Evolutionary conservation across 2,888 invertebrate genomes (phyloP), one percentile per base, ranked within the genome.

Genomic region (Lydus trimaculatus): DNA sequence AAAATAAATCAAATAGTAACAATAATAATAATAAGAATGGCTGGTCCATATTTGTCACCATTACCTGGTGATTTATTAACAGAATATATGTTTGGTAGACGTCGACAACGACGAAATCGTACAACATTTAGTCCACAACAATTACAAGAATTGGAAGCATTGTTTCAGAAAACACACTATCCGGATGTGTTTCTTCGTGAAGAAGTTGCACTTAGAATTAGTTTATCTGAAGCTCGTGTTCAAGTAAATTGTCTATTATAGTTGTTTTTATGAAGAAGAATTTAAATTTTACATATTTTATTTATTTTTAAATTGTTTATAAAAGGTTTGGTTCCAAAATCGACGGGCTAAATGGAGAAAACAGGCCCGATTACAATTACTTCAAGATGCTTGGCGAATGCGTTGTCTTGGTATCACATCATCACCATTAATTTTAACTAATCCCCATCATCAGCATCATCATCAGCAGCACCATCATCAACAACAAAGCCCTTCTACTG

Each of bases 101-200:
- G 96, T 71, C 89, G 96, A 76, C 92, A 97, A 89, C 89, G 97
- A 70, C 89, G 97, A 71, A 97, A 97, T 85, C 88, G 97, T 36
- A 97, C 97, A 9, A 97, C 97, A 0, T 97, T 97, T 84, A 96
- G 96, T 31, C 96, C 97, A 0, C 96, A 96, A 83, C 97, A 97
- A 85, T 87, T 97, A 61, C 94, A 95, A 81, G 96, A 97, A 81
- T 85, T 97, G 79, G 97, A 97, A 84, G 92, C 95, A 0, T 88
- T 97, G 25, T 97, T 97, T 85, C 95, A 96, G 84, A 95, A 96
- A 85, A 97, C 97, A 0, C 97, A 97, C 81, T 97, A 97, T 84
- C 97, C 97, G 7, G 97, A 97, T 81, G 97, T 97, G 25, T 91
- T 90, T 79, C 85, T 94, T 66, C 89, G 97, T 77, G 97, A 97